These are phyloP conservation scores for Dermolepida albohirtum DNA, from an alignment of 2,888 invertebrate species.

Conservation along the genomic window DNA sequence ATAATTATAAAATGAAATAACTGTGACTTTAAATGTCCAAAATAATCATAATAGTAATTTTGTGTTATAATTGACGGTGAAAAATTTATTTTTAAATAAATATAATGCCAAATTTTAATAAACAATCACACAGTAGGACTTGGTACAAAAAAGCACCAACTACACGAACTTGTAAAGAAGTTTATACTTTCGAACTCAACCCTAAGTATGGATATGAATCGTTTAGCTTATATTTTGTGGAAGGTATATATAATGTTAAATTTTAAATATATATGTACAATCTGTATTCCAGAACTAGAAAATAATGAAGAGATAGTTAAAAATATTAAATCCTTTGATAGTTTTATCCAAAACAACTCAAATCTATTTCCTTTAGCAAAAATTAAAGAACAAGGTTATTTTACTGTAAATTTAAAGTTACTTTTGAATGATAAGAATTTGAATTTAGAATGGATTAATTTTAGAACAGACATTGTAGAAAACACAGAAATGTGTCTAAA, in stretches of 20 bases:
- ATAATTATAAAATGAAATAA: too few species aligned
- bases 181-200: slow-evolving; percentile 45
- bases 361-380: slow-evolving; percentile 67
- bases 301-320: slow-evolving; percentile 36
- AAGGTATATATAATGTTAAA: slow-evolving; percentile 65
- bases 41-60: too few species aligned
- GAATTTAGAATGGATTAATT: slow-evolving; percentile 68
- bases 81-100: too few species aligned
- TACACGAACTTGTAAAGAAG: too few species aligned
- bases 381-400: slow-evolving; percentile 70
- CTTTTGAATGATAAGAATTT: slow-evolving; percentile 71
- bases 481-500: slow-evolving; percentile 77
- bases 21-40: too few species aligned
- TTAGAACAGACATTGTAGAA: slow-evolving; percentile 71
- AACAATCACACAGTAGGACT: too few species aligned
- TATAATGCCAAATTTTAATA: too few species aligned
- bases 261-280: slow-evolving; percentile 1
- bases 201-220: slow-evolving; percentile 69
- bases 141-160: too few species aligned
- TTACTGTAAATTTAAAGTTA: slow-evolving; percentile 70
- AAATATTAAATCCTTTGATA: slow-evolving; percentile 67
- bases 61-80: too few species aligned
- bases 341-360: slow-evolving; percentile 67
- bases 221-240: slow-evolving; percentile 84
- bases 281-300: slow-evolving; percentile 26